A percentile compares a stretch with the other conserved stretches of the same genome.
phyloP scores from a whole-genome alignment of 2,797 vertebrate species.

The Pipistrellus nathusii region DNA sequence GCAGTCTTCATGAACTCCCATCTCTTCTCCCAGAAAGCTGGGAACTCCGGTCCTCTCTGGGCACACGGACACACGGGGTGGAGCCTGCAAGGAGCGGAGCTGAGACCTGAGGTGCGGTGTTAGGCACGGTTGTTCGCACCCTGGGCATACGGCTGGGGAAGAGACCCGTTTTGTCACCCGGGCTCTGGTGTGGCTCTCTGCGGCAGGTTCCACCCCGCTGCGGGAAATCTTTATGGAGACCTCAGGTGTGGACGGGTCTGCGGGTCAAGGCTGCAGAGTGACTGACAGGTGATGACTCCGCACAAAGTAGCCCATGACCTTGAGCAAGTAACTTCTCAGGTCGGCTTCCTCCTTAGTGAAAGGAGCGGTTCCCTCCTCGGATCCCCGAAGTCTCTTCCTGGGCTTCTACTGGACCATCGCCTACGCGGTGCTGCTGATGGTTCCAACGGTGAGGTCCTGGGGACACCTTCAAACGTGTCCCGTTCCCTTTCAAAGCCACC shows the following conservation, averaged over 20 bases:
- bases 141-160: neutral
- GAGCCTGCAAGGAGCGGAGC: neutral
- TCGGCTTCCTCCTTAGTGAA: neutral
- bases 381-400: neutral
- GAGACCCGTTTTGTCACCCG: neutral
- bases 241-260: neutral
- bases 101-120: neutral
- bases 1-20: neutral
- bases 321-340: conserved; percentile 33
- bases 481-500: conserved; percentile 37
- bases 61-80: neutral
- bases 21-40: neutral
- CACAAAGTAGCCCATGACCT: conserved; percentile 58
- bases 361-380: neutral
- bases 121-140: neutral
- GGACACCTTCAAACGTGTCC: conserved; percentile 43
- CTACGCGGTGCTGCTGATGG: neutral
- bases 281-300: neutral
- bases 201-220: neutral
- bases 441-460: neutral
- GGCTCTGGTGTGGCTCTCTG: neutral
- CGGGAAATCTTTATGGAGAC: neutral
- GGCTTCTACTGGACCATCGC: neutral
- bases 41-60: neutral
- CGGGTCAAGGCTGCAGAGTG: neutral